A percentile compares a stretch with the other conserved stretches of the same genome.
Conservation (phyloP, 2,113 vertebrate genomes). For the Phrynosoma platyrhinos region DNA sequence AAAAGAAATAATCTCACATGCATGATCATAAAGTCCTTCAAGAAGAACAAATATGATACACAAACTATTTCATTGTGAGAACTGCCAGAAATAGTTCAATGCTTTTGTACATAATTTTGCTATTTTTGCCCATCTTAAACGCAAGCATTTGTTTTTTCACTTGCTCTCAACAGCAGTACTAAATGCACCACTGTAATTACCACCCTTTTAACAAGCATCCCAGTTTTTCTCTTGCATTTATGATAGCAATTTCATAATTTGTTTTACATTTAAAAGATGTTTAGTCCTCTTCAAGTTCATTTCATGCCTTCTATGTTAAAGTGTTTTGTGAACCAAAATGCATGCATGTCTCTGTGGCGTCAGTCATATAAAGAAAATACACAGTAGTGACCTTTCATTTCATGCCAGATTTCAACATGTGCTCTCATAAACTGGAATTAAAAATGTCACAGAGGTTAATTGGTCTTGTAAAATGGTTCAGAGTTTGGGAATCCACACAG, state of each 20-base stretch:
- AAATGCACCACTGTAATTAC: neutral
- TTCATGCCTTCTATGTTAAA: neutral
- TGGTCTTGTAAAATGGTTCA: neutral
- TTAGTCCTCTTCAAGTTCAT: neutral
- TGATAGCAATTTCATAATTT: neutral
- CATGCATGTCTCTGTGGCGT: neutral
- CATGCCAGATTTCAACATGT: neutral
- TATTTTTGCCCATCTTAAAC: neutral
- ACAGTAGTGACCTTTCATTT: neutral
- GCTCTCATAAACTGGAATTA: neutral
- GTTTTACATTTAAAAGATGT: neutral
- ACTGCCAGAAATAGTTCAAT: neutral
- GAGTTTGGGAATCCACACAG: neutral
- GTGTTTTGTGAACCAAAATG: neutral
- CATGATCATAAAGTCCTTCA: neutral
- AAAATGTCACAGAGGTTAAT: neutral
- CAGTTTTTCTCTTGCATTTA: neutral
- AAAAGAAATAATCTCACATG: neutral
- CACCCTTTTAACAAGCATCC: neutral
- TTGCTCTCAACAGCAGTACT: neutral
- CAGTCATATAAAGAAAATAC: neutral
- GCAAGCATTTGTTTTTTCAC: too few species aligned
- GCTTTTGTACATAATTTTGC: neutral
- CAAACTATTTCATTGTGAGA: neutral
- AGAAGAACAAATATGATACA: neutral